A percentile compares a stretch with the other conserved stretches of the same genome.
These are phyloP conservation scores for Volucella inflata DNA, from an alignment of 2,888 invertebrate species.

Conservation along the genomic window DNA sequence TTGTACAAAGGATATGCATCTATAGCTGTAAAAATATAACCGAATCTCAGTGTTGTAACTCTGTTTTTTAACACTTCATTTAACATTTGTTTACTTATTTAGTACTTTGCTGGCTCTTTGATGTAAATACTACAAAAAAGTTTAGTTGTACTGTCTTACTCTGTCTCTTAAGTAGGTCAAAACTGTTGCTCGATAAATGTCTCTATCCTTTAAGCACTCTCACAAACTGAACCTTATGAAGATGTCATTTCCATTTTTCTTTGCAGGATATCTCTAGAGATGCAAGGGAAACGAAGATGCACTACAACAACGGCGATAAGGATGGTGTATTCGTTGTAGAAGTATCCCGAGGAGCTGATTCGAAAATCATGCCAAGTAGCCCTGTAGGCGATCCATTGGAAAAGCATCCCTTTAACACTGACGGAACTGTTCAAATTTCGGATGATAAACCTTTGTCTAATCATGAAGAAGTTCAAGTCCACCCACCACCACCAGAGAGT, in stretches of 20 bases:
- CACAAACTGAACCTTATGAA: not conserved
- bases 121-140: slow-evolving; percentile 57
- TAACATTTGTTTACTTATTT: slow-evolving; percentile 12
- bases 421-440: slow-evolving; percentile 83
- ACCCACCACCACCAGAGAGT: slow-evolving; percentile 81
- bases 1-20: slow-evolving; percentile 10
- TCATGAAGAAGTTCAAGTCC: slow-evolving; percentile 83
- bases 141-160: slow-evolving; percentile 32
- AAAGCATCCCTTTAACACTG: slow-evolving; percentile 81
- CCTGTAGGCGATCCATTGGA: slow-evolving; percentile 78
- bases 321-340: slow-evolving; percentile 91
- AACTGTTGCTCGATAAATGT: not conserved
- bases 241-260: not conserved
- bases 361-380: slow-evolving; percentile 82
- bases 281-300: slow-evolving; percentile 90
- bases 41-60: slow-evolving; percentile 68
- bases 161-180: slow-evolving; percentile 36
- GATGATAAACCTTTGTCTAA: slow-evolving; percentile 70
- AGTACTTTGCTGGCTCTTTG: slow-evolving; percentile 34
- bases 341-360: slow-evolving; percentile 85
- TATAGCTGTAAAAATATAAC: slow-evolving; percentile 6
- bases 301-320: slow-evolving; percentile 88
- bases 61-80: slow-evolving; percentile 48
- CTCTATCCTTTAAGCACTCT: not conserved
- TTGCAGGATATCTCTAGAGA: slow-evolving; percentile 89